Conservation (phyloP, 2,888 invertebrate species). For the Adelognathus sp. region DNA sequence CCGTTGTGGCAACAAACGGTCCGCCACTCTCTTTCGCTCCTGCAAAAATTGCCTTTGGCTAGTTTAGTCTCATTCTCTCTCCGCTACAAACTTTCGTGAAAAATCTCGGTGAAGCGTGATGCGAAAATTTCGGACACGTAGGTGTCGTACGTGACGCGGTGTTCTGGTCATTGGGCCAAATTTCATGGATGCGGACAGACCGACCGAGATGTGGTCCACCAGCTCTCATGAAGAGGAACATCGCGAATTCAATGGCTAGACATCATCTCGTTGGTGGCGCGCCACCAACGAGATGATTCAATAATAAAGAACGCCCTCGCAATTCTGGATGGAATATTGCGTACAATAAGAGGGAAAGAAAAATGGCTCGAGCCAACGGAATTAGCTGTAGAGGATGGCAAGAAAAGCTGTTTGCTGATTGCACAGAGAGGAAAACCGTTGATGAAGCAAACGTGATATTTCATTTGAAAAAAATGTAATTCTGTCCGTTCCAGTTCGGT, state of each 20-base stretch:
- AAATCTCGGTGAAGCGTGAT: background rate
- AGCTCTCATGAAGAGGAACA: background rate
- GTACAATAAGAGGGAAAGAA: no score
- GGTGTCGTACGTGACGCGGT: constrained; percentile 11
- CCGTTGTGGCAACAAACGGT: background rate
- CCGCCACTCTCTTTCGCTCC: background rate
- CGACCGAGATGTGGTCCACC: background rate
- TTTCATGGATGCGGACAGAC: constrained; percentile 5
- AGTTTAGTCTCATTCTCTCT: background rate
- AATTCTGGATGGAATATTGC: background rate
- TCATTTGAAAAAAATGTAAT: no score
- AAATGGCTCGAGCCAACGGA: no score
- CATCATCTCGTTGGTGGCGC: no score
- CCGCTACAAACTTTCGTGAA: background rate
- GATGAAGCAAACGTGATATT: no score
- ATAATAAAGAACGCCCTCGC: background rate
- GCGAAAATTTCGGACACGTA: constrained; percentile 35
- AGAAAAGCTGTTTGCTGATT: no score
- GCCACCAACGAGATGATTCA: background rate
- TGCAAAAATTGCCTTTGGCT: constrained; percentile 27
- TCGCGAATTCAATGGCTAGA: background rate
- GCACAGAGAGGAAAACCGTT: no score
- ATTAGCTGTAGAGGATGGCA: no score
- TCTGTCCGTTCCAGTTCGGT: no score
- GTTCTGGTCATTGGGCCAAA: constrained; percentile 9